phyloP scores from a whole-genome alignment of 2,888 invertebrate genomes.

The Agrotis segetum region DNA sequence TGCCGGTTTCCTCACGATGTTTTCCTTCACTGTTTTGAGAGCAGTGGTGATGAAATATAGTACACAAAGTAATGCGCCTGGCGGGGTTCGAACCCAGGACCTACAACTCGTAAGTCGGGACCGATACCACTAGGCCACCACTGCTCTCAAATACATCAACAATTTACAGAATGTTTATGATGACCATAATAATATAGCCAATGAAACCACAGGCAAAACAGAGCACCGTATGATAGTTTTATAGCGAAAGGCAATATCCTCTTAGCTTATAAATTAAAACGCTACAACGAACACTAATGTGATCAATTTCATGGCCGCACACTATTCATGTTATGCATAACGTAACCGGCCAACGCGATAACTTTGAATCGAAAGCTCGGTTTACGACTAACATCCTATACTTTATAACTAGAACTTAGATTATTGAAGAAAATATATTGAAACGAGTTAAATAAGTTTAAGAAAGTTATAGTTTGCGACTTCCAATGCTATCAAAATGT shows the following conservation, averaged over 20 bases:
- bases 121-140: no score
- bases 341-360: conserved; percentile 70
- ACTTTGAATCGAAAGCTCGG: conserved; percentile 69
- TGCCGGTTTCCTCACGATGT: no score
- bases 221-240: no score
- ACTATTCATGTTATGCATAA: conserved; percentile 62
- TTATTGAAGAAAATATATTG: conserved; percentile 14
- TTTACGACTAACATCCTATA: conserved; percentile 66
- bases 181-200: no score
- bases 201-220: no score
- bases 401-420: conserved; percentile 10
- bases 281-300: background rate
- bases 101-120: no score
- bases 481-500: background rate
- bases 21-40: no score
- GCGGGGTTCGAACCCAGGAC: no score
- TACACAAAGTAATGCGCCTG: no score
- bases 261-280: background rate
- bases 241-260: background rate
- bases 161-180: no score
- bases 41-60: no score
- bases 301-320: conserved; percentile 59
- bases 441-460: conserved; percentile 3
- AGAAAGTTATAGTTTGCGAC: background rate
- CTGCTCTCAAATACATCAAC: no score